Evolutionary conservation across 1,140 invertebrate species (phyloP).

Genomic region (Melipona quadrifasciata): DNA sequence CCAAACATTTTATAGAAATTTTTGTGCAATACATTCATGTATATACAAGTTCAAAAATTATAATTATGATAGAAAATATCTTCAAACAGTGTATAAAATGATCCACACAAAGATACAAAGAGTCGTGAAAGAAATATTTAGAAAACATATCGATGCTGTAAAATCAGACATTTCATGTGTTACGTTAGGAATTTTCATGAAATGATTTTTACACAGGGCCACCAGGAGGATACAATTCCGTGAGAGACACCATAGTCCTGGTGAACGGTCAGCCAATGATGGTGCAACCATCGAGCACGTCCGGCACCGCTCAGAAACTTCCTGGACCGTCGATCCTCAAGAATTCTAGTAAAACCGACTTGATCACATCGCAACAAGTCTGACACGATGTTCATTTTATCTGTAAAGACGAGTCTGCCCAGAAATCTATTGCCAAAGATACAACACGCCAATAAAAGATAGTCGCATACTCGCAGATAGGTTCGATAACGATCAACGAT

Average conservation of each 20-base stretch:
- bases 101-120: background rate
- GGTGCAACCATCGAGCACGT: conserved; percentile 66
- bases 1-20: no score
- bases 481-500: background rate
- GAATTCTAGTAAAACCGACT: conserved; percentile 80
- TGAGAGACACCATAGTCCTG: conserved; percentile 83
- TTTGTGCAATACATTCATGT: background rate
- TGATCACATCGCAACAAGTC: conserved; percentile 79
- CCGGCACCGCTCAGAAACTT: conserved; percentile 73
- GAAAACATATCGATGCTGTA: background rate
- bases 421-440: conserved; percentile 5
- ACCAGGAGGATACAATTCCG: conserved; percentile 79
- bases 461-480: conserved; percentile 3
- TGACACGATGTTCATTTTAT: conserved; percentile 69
- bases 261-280: conserved; percentile 84
- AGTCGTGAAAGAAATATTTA: background rate
- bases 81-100: background rate
- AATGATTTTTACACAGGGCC: conserved; percentile 17
- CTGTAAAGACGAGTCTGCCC: conserved; percentile 38
- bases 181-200: background rate
- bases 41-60: background rate
- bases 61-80: background rate
- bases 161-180: background rate
- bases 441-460: conserved; percentile 29
- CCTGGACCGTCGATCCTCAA: conserved; percentile 83